Evolutionary conservation across 2,113 vertebrate genomes (phyloP), one percentile per base, ranked within the genome.

Genomic region (Morone chrysops): DNA sequence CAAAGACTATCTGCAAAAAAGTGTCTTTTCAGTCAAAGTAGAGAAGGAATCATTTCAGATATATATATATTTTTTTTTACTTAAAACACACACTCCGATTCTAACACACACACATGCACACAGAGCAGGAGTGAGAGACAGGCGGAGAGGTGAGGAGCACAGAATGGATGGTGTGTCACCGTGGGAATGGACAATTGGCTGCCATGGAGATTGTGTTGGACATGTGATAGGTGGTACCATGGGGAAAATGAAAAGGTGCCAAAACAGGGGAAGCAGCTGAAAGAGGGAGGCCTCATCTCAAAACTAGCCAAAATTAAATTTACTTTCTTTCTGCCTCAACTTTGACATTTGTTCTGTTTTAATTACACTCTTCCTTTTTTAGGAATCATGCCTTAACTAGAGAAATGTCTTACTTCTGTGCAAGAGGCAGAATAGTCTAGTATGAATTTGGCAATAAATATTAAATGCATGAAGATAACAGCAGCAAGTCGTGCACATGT

Each of bases 141-240:
- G 90, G 85, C 72, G 82, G 92, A 94, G 72, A 92, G 84, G 93
- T 94, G 94, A 90, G 91, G 92, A 89, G 90, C 89, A 94, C 94
- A 92, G 89, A 91, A 93, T 92, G 94, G 86, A 94, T 93, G 92
- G 88, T 86, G 75, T 66, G 82, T 89, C 69, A 77, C 87, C 68
- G 65, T 86, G 87, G 82, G 69, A 75, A 89, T 84, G 68, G 25
- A 79, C 70, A 75, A 63, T 61, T 12, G 2, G 69, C 60, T 54
- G 83, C 80, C 79, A 86, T 67, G 74, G 83, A 69, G 51, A 78
- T 57, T 59, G 66, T 71, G 48, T 38, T 56, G 53, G 69, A 68
- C 48, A 43, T 48, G 70, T 78, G 67, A 66, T 82, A 18, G 14
- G 67, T 85, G 87, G 81, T 73, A 69, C 84, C 57, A 25, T 87